Evolutionary conservation across 2,113 vertebrate species (phyloP), one percentile per base, ranked within the genome.

Genomic region (Herpetotheres cachinnans): DNA sequence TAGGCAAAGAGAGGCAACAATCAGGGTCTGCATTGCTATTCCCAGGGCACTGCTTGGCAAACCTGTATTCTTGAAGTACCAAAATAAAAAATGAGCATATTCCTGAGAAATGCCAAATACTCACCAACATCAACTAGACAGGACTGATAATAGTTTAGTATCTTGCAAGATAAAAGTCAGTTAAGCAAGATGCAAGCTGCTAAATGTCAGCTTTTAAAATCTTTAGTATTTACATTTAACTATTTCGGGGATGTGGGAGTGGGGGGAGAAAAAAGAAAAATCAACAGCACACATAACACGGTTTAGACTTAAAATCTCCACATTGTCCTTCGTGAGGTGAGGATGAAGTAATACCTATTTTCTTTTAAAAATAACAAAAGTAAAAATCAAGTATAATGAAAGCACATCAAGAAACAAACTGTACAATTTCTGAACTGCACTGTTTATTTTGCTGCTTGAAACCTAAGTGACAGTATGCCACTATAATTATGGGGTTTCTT

Each of bases 401-500:
- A 91, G 82, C 97, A 98, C 97, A 97, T 98, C 96, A 98, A 98
- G 98, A 98, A 98, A 96, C 97, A 98, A 98, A 96, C 97, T 97
- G 87, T 97, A 98, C 95, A 97, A 98, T 98, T 98, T 98, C 98
- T 98, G 98, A 98, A 98, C 98, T 97, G 98, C 98, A 98, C 98
- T 98, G 98, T 98, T 99, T 98, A 99, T 99, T 99, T 98, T 98
- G 98, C 98, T 98, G 98, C 98, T 98, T 98, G 98, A 98, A 98
- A 98, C 98, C 98, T 98, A 98, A 98, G 98, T 98, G 98, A 98
- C 98, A 98, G 98, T 98, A 97, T 97, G 98, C 98, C 98, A 98
- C 98, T 97, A 77, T 97, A 97, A 97, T 97, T 97, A 98, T 19
- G 96, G 98, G 98, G 97, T 98, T 98, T 98, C 97, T 89, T 98